These are phyloP conservation scores for Peromyscus maniculatus DNA, from an alignment of 2,113 vertebrate genomes.

Conservation along the genomic window DNA sequence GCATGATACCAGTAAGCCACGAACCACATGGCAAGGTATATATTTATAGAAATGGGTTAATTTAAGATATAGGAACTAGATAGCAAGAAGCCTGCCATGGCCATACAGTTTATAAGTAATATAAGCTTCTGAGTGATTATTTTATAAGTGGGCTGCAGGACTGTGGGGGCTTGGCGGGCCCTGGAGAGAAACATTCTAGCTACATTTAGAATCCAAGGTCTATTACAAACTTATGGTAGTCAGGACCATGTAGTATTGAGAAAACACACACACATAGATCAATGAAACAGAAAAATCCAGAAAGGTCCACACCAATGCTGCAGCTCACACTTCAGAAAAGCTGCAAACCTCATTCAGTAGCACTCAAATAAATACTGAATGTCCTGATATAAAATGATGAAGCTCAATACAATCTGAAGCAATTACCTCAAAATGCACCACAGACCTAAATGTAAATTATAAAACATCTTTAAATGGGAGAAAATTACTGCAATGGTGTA, in stretches of 20 bases:
- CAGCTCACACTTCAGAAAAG: neutral
- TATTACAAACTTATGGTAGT: neutral
- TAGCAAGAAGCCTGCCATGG: no score
- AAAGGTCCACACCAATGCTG: neutral
- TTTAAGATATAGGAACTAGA: no score
- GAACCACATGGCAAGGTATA: no score
- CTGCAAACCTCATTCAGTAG: neutral
- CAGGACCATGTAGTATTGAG: neutral
- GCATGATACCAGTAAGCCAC: no score
- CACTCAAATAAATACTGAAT: neutral
- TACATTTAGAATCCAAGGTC: conserved; percentile 2
- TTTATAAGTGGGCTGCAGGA: no score
- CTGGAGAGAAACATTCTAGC: no score
- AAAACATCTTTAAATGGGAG: neutral
- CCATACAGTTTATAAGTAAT: no score
- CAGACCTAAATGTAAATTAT: neutral
- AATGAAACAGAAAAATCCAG: neutral
- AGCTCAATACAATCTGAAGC: neutral
- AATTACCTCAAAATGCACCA: neutral
- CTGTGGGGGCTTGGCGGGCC: no score
- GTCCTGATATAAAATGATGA: neutral
- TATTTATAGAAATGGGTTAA: no score
- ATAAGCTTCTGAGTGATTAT: no score
- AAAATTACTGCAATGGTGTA: neutral
- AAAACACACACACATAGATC: neutral